Conservation (phyloP, 2,797 vertebrate species). For the Ctenochaetus hawaiiensis region DNA sequence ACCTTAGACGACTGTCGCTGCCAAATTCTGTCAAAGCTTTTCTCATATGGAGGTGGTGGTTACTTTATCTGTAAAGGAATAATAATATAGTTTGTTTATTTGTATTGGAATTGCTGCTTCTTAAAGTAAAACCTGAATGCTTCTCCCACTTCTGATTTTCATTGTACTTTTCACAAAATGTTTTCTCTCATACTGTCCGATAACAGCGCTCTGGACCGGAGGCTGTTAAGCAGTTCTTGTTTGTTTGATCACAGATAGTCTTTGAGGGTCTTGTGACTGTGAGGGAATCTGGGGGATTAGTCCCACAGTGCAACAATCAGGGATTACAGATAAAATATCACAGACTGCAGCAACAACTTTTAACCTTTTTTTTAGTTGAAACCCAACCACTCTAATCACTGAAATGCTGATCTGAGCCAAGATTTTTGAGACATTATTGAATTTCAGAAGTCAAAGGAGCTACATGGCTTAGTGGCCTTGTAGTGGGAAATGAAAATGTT, state of each 20-base stretch:
- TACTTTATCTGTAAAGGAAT: no score
- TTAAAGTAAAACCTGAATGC: neutral
- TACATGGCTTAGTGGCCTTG: constrained; percentile 9
- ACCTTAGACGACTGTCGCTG: neutral
- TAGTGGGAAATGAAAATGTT: constrained; percentile 20
- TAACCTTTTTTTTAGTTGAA: constrained; percentile 35
- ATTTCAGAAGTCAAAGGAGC: constrained; percentile 35
- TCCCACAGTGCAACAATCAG: constrained; percentile 24
- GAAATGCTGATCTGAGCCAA: constrained; percentile 33
- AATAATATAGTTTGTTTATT: no score
- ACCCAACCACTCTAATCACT: constrained; percentile 28
- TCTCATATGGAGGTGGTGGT: no score
- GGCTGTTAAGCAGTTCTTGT: constrained; percentile 7
- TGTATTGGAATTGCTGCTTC: neutral
- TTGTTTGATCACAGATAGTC: constrained; percentile 21
- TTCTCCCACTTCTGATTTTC: neutral
- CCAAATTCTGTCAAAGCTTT: neutral
- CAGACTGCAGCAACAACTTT: constrained; percentile 34
- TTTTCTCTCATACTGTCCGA: neutral
- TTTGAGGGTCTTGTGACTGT: constrained; percentile 38
- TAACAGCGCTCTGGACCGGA: neutral
- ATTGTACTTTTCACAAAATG: neutral
- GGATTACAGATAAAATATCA: constrained; percentile 39
- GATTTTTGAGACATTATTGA: constrained; percentile 36
- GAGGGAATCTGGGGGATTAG: constrained; percentile 36